phyloP scores from a whole-genome alignment of 2,113 vertebrate species.

The Sphyrna mokarran region DNA sequence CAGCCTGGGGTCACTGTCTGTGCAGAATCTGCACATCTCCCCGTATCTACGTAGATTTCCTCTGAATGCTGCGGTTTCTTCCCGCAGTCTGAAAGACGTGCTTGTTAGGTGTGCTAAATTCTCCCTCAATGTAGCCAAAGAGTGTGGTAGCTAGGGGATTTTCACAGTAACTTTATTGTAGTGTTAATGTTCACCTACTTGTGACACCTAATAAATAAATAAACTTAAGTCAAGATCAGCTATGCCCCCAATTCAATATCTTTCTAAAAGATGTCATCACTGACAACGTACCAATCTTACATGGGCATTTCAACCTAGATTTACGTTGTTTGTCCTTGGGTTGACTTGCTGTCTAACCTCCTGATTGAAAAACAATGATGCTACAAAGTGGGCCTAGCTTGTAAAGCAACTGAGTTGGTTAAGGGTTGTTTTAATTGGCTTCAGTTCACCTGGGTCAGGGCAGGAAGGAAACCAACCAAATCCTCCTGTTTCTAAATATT shows the following conservation, averaged over 20 bases:
- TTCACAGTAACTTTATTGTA: no score
- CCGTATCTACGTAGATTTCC: no score
- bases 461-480: neutral
- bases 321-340: neutral
- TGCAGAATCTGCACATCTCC: no score
- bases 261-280: neutral
- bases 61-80: no score
- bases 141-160: no score
- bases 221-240: neutral
- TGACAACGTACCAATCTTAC: neutral
- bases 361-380: neutral
- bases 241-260: neutral
- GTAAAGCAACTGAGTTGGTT: neutral
- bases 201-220: no score
- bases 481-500: no score
- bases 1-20: no score
- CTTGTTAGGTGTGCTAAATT: no score
- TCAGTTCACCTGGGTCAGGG: neutral
- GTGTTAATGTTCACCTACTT: no score
- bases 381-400: neutral
- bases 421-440: neutral
- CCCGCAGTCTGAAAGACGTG: no score
- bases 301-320: neutral
- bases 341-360: neutral
- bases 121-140: no score